These are phyloP conservation scores for Nothoprocta pentlandii DNA, from an alignment of 2,113 vertebrate genomes.

Conservation along the genomic window DNA sequence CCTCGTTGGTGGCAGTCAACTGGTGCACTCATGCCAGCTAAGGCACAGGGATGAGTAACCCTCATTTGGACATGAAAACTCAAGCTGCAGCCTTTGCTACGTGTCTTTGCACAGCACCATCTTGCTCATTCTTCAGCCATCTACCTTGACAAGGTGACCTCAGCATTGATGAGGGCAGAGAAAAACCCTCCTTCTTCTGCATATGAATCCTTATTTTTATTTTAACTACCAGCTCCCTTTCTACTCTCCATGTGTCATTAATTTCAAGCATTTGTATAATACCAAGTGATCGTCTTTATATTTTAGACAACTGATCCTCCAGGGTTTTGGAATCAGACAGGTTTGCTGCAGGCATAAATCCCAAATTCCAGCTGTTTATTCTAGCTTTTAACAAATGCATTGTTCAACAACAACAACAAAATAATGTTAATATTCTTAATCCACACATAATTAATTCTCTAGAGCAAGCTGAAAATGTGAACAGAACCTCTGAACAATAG, in stretches of 20 bases:
- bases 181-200: background rate
- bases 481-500: background rate
- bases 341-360: background rate
- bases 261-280: background rate
- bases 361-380: background rate
- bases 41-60: background rate
- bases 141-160: background rate
- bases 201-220: background rate
- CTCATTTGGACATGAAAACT: background rate
- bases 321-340: background rate
- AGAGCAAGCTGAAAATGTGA: too few species aligned
- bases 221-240: background rate
- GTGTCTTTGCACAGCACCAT: background rate
- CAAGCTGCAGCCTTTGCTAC: background rate
- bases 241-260: background rate
- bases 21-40: conserved; percentile 3
- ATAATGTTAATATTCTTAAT: background rate
- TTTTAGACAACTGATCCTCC: too few species aligned
- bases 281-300: background rate
- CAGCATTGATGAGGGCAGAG: background rate
- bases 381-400: background rate
- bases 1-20: conserved; percentile 21
- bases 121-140: background rate
- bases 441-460: background rate
- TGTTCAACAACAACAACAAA: background rate